Base-by-base conservation (phyloP, 2,888 invertebrate species). In the Omphaloscelis lunosa region DNA sequence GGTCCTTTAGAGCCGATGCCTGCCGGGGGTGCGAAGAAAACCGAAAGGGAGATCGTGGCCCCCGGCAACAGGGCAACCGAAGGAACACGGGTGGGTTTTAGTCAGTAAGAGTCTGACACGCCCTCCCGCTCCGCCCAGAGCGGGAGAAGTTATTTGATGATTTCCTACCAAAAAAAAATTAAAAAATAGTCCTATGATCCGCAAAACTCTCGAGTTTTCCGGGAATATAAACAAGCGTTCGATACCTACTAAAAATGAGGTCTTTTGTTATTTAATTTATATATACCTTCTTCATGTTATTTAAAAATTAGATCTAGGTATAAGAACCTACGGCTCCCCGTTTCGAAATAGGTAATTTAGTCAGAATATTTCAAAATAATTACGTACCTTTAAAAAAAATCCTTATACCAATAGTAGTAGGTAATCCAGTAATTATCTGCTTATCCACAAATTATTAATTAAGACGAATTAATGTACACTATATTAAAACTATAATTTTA, bases 371-470 rank as follows among this genome's bases (percentile, higher is more conserved):
- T 51, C 23, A 23, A 48, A n/a, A 23, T 12, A 11, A 51, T 6
- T 45, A 53, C 29, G 7, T 27, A 65, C 77, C 66, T 65, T 69
- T 63, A 17, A 29, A 61, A 6, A 34, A 17, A 48, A 79, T 71
- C 62, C 67, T 63, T 67, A 4, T 62, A n/a, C 20, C 79, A 39
- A 11, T 56, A n/a, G 0, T 23, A 56, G 27, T n/a, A 45, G 4
- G 20, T 20, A 29, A 34, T 69, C 77, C 78, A 59, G 65, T n/a
- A 56, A n/a, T 59, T 15, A 17, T 12, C 17, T 23, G 17, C n/a
- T n/a, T 34, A 41, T 48, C 5, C 69, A 77, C 39, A 15, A 63
- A 7, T 27, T 39, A 20, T 15, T 27, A 15, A 23, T 11, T 27
- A 15, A 27, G 17, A 34, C 11, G 20, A 56, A 66, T 51, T 62